Evolutionary conservation across 2,113 vertebrate genomes (phyloP), one percentile per base, ranked within the genome.

Genomic region (Cololabis saira): DNA sequence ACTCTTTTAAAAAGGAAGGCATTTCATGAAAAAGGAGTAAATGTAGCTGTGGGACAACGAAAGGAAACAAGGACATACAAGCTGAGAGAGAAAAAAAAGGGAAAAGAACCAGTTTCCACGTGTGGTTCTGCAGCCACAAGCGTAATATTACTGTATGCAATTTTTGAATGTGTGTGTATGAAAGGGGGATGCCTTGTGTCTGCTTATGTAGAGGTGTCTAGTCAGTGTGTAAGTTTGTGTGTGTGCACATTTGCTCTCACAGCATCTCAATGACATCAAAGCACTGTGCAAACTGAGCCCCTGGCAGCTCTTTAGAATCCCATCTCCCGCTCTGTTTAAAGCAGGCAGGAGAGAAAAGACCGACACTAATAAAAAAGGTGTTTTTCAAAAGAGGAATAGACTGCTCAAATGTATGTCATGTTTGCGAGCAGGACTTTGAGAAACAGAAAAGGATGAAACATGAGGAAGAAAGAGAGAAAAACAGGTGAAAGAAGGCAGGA

Each of bases 241-340:
- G 67, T 69, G 84, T 78, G 70, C 73, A 64, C 80, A 75, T 90
- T 85, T 89, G 76, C 83, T 89, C 82, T 89, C 78, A 74, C 75
- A 82, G 88, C 82, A 89, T 84, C 89, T 91, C 83, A 81, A 80
- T 88, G 89, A 93, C 91, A 90, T 93, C 92, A 93, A 93, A 92
- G 90, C 58, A 9, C 86, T 90, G 83, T 88, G 87, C 87, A 90
- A 90, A 91, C 86, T 85, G 83, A 89, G 89, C 89, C 90, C 87
- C 83, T 90, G 90, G 90, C 90, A 88, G 83, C 87, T 85, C 86
- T 89, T 90, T 88, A 84, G 83, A 90, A 80, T 87, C 83, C 83
- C 85, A 87, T 89, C 88, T 91, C 80, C 76, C 64, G 84, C 70
- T 84, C 85, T 84, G 82, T 91, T 87, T 87, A 83, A 89, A 87